phyloP scores from a whole-genome alignment of 2,797 vertebrate species.

The Chelon auratus region DNA sequence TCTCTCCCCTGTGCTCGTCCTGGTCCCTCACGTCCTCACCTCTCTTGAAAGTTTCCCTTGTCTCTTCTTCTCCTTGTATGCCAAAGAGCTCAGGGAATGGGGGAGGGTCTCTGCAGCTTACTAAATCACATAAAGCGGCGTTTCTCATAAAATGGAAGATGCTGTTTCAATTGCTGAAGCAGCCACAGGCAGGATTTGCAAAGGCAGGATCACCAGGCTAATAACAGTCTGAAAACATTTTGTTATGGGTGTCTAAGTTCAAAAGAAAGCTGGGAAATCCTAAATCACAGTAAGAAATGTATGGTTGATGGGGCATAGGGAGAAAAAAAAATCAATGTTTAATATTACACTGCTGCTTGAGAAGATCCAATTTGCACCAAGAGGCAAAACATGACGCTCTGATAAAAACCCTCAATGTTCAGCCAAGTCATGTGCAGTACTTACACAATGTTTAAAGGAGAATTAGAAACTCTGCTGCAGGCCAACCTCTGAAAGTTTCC shows the following conservation, averaged over 20 bases:
- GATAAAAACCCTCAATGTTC: conserved; percentile 40
- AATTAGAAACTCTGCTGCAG: conserved; percentile 43
- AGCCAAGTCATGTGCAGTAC: conserved; percentile 15
- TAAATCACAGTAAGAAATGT: conserved; percentile 42
- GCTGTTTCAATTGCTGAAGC: conserved; percentile 15
- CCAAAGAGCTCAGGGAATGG: conserved; percentile 12
- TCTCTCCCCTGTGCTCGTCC: conserved; percentile 2
- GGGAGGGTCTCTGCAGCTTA: conserved; percentile 26
- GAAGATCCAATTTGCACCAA: conserved; percentile 51
- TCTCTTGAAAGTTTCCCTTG: conserved; percentile 26
- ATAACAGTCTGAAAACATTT: conserved; percentile 54
- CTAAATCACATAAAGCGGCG: conserved; percentile 45
- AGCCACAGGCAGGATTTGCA: conserved; percentile 53
- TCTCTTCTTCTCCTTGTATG: conserved; percentile 1
- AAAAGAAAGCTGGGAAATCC: conserved; percentile 45
- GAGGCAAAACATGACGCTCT: conserved; percentile 53
- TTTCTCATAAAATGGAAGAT: conserved; percentile 32
- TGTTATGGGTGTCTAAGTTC: conserved; percentile 31
- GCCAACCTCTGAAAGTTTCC: conserved; percentile 33
- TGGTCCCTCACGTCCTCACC: conserved; percentile 33
- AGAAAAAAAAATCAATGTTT: conserved; percentile 57
- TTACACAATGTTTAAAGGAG: conserved; percentile 27
- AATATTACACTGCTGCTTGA: conserved; percentile 60
- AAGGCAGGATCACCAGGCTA: conserved; percentile 23
- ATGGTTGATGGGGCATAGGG: conserved; percentile 46